Conservation (phyloP, 2,888 invertebrate species). For the Argyresthia goedartella region DNA sequence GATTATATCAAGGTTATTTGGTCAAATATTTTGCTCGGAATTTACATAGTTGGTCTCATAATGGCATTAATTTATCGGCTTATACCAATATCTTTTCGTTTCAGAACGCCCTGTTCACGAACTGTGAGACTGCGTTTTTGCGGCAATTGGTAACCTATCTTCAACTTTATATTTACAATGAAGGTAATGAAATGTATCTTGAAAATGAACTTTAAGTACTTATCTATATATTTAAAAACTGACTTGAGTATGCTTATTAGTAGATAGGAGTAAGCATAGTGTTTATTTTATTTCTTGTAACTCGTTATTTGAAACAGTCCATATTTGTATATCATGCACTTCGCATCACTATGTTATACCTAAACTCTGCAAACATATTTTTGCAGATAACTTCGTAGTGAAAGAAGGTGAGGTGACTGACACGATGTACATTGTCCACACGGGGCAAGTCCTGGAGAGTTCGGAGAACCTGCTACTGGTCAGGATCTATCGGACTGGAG, state of each 20-base stretch:
- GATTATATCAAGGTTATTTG: no score
- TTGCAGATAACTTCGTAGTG: conserved; percentile 44
- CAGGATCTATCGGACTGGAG: no score
- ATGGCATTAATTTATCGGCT: no score
- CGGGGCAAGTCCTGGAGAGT: conserved; percentile 1
- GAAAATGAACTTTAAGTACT: no score
- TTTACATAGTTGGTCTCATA: no score
- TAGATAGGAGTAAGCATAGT: no score
- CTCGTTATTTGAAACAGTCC: no score
- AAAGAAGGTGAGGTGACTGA: conserved; percentile 46
- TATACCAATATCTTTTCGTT: conserved; percentile 11
- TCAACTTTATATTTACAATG: conserved; percentile 35
- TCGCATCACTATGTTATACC: background rate
- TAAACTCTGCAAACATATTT: no score
- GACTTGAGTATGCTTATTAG: no score
- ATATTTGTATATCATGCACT: background rate
- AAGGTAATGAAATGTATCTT: conserved; percentile 22
- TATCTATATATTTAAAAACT: no score
- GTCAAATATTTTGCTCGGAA: no score
- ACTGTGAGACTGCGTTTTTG: conserved; percentile 44
- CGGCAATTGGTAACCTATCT: conserved; percentile 46
- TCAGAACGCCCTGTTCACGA: conserved; percentile 37
- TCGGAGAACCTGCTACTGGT: background rate
- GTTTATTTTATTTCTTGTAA: no score
- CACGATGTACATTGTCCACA: conserved; percentile 49